Evolutionary conservation across 2,797 vertebrate genomes (phyloP), one percentile per base, ranked within the genome.

Genomic region (Emys orbicularis): DNA sequence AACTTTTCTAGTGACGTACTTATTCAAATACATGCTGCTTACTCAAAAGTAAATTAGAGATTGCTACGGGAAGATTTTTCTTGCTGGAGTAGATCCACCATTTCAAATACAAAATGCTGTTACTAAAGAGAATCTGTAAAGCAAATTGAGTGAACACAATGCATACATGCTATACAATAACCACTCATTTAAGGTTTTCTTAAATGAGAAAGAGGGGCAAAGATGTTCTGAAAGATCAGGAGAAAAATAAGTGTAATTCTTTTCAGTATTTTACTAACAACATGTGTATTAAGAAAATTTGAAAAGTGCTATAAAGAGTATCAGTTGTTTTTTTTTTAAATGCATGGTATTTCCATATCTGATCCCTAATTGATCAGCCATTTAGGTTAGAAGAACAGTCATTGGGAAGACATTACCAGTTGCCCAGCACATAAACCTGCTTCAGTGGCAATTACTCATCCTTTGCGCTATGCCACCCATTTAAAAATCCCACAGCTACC

Each of bases 21-120:
- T 92, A 50, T 96, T 96, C 61, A 96, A 94, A 93, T 87, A 23
- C 2, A 0, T 79, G 72, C 6, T 81, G 76, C 94, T 96, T 87
- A 89, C 96, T 95, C 50, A 87, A 93, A 84, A 29, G 34, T 93
- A 96, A 98, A 97, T 97, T 90, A 61, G 84, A 94, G 92, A 19
- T 92, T 93, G 88, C 81, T 96, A 77, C 23, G 93, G 91, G 47
- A 90, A 87, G 95, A n/a, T 52, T 97, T 96, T 94, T 1, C 3
- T 72, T 1, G 1, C 44, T 76, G 34, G 49, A 86, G 90, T 56
- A 92, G 83, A 79, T 96, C 74, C 91, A 76, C 3, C 90, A 91
- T 92, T 91, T 94, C 84, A 84, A 87, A 91, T 79, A 95, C 90
- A 83, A 96, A 93, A 85, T 54, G 5, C 92, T 34, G 27, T 89